Conservation (phyloP, 2,797 vertebrate species). For the Lophura swinhoii region DNA sequence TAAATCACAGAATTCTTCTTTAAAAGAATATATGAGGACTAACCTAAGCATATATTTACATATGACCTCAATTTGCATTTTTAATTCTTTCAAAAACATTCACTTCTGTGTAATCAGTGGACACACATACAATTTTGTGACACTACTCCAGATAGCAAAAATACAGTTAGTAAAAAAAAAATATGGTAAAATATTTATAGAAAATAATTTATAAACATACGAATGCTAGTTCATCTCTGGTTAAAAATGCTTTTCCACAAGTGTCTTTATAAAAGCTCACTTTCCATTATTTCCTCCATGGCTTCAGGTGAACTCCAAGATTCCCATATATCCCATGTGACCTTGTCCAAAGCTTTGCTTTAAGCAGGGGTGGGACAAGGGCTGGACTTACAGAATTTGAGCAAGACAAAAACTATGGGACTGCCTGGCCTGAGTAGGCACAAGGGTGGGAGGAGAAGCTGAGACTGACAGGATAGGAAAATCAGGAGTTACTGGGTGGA, state of each 20-base stretch:
- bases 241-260: not conserved
- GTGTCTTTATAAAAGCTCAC: not conserved
- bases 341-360: not conserved
- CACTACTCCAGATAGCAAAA: not conserved
- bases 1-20: not conserved
- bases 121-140: not conserved
- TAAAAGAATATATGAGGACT: not conserved
- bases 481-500: not conserved
- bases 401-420: fast-evolving
- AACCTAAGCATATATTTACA: not conserved
- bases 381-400: not conserved
- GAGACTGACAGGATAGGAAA: not conserved
- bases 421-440: not conserved
- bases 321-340: not conserved
- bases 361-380: not conserved
- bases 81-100: not conserved
- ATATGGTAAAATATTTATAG: not conserved
- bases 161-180: not conserved
- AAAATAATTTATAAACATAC: not conserved
- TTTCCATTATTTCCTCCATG: not conserved
- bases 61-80: not conserved
- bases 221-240: not conserved
- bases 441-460: not conserved
- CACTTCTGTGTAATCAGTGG: not conserved
- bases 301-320: not conserved